phyloP scores from a whole-genome alignment of 2,113 vertebrate species.

The Myxocyprinus asiaticus region DNA sequence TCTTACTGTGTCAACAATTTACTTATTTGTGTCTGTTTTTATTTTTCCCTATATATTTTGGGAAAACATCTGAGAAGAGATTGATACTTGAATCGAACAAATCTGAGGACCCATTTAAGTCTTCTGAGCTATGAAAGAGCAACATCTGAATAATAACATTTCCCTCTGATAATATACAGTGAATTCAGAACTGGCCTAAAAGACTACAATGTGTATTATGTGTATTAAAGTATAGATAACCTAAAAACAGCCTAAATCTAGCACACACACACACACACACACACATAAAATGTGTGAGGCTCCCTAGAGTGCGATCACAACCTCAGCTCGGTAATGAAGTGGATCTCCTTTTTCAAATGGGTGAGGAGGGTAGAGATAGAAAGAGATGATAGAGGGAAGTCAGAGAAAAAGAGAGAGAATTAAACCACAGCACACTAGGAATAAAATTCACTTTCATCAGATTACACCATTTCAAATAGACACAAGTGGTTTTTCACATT shows the following conservation, averaged over 20 bases:
- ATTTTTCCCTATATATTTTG: too few species aligned
- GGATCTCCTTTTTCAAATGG: constrained; percentile 31
- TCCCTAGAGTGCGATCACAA: constrained; percentile 41
- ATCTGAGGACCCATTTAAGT: too few species aligned
- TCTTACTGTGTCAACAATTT: too few species aligned
- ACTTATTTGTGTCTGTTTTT: too few species aligned
- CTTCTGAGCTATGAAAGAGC: too few species aligned
- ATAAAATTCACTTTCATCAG: constrained; percentile 37
- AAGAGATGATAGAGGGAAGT: constrained; percentile 37
- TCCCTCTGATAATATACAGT: too few species aligned
- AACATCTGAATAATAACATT: too few species aligned
- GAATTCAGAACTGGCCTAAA: too few species aligned
- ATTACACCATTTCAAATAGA: constrained; percentile 41
- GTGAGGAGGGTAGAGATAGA: constrained; percentile 22
- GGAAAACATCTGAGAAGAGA: too few species aligned
- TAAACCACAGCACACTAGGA: constrained; percentile 27
- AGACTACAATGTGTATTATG: too few species aligned
- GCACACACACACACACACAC: constrained; percentile 19
- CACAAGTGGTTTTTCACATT: constrained; percentile 40
- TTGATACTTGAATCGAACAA: too few species aligned
- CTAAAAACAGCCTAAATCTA: neutral
- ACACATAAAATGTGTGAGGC: neutral
- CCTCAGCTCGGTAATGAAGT: constrained; percentile 44
- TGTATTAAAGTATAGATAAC: too few species aligned
- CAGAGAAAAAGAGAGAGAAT: constrained; percentile 8